Evolutionary conservation across 2,888 invertebrate species (phyloP).

Genomic region (Erebia aethiops): DNA sequence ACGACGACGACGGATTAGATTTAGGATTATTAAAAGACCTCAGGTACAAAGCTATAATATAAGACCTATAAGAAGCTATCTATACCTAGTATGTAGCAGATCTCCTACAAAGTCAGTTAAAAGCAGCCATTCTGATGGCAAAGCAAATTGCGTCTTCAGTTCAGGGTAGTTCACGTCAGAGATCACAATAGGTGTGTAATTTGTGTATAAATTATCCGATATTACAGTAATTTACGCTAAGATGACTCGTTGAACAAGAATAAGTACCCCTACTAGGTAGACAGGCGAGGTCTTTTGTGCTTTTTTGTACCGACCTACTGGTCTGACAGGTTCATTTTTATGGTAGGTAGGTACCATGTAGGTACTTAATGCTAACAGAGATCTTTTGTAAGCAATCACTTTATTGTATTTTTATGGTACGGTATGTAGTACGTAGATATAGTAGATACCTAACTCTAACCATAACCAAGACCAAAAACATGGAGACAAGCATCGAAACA

Average conservation of each 20-base stretch:
- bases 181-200: slow-evolving; percentile 9
- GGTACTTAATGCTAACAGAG: neutral
- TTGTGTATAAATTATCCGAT: slow-evolving; percentile 20
- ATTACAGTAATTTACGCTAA: slow-evolving; percentile 17
- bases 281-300: neutral
- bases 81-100: too few species aligned
- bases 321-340: neutral
- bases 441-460: too few species aligned
- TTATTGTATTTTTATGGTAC: neutral
- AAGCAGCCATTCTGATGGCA: neutral
- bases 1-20: too few species aligned
- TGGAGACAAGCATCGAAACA: too few species aligned
- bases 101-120: too few species aligned
- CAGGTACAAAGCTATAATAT: too few species aligned
- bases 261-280: neutral
- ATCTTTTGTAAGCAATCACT: neutral
- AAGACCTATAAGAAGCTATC: too few species aligned
- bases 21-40: too few species aligned
- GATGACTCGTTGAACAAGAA: neutral
- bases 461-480: too few species aligned
- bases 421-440: too few species aligned
- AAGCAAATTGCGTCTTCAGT: slow-evolving; percentile 2
- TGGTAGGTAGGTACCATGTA: too few species aligned
- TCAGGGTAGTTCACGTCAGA: slow-evolving; percentile 17
- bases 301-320: neutral